Base-by-base conservation (phyloP, 2,888 invertebrate species). In the Amblyteles armatorius region DNA sequence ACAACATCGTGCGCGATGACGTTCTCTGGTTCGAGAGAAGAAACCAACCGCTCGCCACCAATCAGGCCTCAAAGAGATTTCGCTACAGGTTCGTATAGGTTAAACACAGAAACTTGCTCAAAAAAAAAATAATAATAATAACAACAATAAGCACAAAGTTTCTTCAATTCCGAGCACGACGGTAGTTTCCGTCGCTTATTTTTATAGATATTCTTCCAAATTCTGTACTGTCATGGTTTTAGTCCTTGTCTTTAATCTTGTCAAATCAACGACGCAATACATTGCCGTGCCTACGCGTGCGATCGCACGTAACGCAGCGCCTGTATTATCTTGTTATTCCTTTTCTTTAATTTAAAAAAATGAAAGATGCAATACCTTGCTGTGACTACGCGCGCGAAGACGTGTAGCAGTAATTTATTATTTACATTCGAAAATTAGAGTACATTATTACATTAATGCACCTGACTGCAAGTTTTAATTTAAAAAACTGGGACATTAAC, bases 1-100 rank as follows among this genome's bases (percentile, higher is more conserved):
- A 94, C 63, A 89, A 93, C 19, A 92, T 96, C 19, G 94, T 96
- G 68, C 93, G 92, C 16, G 91, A 92, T 52, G 92, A 94, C 57
- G 91, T 94, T 19, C 93, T 94, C 60, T 94, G 94, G 93, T 86
- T 88, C 57, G 90, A 87, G 48, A 91, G 90, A 76, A 90, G 90
- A 22, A 91, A 92, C 68, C 87, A 88, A 5, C 90, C 92, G 29
- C 85, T 94, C 52, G 93, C 88, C 11, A 94, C 94, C 29, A 94
- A 94, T 91, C 94, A 94, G 85, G 82, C 88, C 0, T 91, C 92
- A 9, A 88, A 84, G 63, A 88, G 87, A 76, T 93, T 94, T 88
- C 88, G 89, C 36, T 90, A 90, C 77, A 92, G 94, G 94, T 92
- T 7, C 16, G 13, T 77, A 71, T 13, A 88, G 88, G 89, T 90